Evolutionary conservation across 2,797 vertebrate genomes (phyloP).

Genomic region (Moxostoma hubbsi): DNA sequence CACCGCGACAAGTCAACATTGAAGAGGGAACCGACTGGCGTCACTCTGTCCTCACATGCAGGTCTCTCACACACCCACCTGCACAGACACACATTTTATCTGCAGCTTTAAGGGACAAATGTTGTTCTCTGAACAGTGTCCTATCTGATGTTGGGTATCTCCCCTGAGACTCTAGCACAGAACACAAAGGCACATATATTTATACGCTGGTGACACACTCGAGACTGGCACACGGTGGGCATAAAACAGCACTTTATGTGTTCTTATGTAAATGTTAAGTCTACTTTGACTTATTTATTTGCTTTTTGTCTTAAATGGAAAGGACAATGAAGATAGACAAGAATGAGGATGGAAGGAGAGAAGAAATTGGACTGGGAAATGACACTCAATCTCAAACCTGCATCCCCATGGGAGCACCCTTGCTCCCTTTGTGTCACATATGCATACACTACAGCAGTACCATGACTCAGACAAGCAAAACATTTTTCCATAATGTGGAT

Average conservation of each 20-base stretch:
- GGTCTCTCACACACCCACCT: neutral
- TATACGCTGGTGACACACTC: neutral
- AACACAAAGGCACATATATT: slow-evolving; percentile 10
- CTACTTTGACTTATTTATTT: neutral
- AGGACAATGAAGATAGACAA: neutral
- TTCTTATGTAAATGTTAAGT: no score
- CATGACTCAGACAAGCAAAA: no score
- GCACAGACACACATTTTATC: slow-evolving; percentile 23
- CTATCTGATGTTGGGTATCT: slow-evolving; percentile 23
- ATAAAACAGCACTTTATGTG: neutral
- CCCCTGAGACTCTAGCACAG: neutral
- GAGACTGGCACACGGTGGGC: neutral
- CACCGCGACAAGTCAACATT: slow-evolving; percentile 38
- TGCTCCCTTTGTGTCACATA: neutral
- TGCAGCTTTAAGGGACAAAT: neutral
- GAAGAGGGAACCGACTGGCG: slow-evolving; percentile 31
- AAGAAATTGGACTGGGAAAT: neutral
- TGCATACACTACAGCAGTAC: no score
- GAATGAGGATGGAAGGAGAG: neutral
- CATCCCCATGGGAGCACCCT: neutral
- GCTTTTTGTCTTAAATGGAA: neutral
- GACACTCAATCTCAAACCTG: neutral
- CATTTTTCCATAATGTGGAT: no score
- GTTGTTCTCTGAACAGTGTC: slow-evolving; percentile 18
- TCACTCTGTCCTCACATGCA: slow-evolving; percentile 27